These are phyloP conservation scores for Cacoxenus indagator DNA, from an alignment of 2,888 invertebrate species.

Conservation along the genomic window DNA sequence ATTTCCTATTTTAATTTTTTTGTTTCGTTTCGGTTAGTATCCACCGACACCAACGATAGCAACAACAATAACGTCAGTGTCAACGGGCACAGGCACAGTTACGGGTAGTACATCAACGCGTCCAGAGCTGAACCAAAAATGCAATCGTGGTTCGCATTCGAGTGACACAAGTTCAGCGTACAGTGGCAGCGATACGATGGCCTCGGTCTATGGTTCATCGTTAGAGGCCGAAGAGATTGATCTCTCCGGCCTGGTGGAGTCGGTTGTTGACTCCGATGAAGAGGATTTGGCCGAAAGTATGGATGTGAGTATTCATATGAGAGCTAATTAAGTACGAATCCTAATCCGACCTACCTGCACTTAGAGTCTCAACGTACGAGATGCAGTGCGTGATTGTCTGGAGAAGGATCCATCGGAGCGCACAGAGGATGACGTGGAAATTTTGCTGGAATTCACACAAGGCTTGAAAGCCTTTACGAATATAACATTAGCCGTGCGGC, in stretches of 20 bases:
- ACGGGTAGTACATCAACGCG: no score
- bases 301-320: conserved; percentile 75
- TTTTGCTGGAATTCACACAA: conserved; percentile 96
- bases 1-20: no score
- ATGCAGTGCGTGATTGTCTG: conserved; percentile 96
- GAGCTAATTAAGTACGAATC: neutral
- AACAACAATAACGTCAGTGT: conserved; percentile 29
- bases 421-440: conserved; percentile 95
- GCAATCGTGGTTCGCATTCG: conserved; percentile 85
- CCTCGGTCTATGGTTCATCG: conserved; percentile 90
- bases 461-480: conserved; percentile 98
- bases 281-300: conserved; percentile 91
- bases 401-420: conserved; percentile 97
- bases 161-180: conserved; percentile 97
- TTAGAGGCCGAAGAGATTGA: conserved; percentile 88
- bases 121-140: conserved; percentile 87
- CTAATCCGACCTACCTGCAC: neutral
- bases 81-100: conserved; percentile 31
- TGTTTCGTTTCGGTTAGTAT: conserved; percentile 33
- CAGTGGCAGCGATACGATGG: conserved; percentile 96
- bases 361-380: conserved; percentile 88
- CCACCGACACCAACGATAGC: conserved; percentile 40
- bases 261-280: conserved; percentile 95
- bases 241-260: conserved; percentile 93
- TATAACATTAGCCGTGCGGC: conserved; percentile 94